A percentile compares a stretch with the other conserved stretches of the same genome.
Evolutionary conservation across 2,113 vertebrate genomes (phyloP).

Genomic region (Abramis brama): DNA sequence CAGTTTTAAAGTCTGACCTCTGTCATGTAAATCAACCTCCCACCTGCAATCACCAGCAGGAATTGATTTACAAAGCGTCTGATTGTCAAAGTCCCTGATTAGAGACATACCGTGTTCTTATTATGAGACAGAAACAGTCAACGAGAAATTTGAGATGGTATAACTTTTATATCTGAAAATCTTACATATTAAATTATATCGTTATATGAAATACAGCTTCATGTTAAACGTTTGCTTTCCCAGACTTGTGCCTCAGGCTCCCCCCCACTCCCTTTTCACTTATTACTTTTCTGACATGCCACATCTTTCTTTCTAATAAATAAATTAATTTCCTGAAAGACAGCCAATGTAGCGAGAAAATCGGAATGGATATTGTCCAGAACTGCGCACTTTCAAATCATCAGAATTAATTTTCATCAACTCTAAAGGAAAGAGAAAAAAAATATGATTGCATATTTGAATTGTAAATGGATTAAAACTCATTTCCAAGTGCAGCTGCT

Average conservation of each 20-base stretch:
- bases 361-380: slow-evolving; percentile 54
- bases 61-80: slow-evolving; percentile 40
- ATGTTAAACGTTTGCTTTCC: background rate
- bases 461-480: slow-evolving; percentile 52
- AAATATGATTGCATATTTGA: slow-evolving; percentile 42
- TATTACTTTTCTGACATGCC: slow-evolving; percentile 61
- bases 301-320: slow-evolving; percentile 57
- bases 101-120: slow-evolving; percentile 22
- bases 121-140: background rate
- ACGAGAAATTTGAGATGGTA: background rate
- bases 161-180: slow-evolving; percentile 5
- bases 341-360: slow-evolving; percentile 54
- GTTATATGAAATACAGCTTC: background rate
- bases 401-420: slow-evolving; percentile 64
- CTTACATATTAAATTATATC: background rate
- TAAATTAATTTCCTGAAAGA: slow-evolving; percentile 65
- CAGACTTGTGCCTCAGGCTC: background rate
- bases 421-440: slow-evolving; percentile 43
- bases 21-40: slow-evolving; percentile 40
- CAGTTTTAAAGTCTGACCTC: slow-evolving; percentile 39
- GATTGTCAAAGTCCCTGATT: slow-evolving; percentile 46
- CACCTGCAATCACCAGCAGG: slow-evolving; percentile 39
- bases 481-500: slow-evolving; percentile 43
- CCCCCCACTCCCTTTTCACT: slow-evolving; percentile 55
- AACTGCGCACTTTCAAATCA: slow-evolving; percentile 54